Base-by-base conservation (phyloP, 2,888 invertebrate genomes). In the Ceriagrion tenellum region DNA sequence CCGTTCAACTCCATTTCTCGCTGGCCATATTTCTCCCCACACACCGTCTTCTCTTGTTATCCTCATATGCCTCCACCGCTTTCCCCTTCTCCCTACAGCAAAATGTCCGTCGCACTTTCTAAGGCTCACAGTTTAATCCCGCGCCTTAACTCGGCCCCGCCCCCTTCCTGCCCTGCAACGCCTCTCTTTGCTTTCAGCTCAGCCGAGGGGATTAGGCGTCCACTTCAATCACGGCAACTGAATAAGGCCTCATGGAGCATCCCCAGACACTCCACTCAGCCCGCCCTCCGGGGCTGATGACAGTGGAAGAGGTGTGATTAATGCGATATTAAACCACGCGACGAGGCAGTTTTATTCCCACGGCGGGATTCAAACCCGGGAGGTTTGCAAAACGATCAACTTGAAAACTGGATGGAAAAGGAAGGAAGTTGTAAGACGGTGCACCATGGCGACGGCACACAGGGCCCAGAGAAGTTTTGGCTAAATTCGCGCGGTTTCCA, bases 311-410 rank as follows among this genome's bases (percentile, higher is more conserved):
- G 35, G 81, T 35, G 91, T 63, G 91, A 91, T 91, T 91, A 91
- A 91, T 91, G 63, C 91, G 59, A 91, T 91, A 91, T 91, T 91
- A 91, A 81, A 91, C 91, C 91, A 30, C 63, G 23, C 91, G 59
- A 35, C 81, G 35, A 40, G 91, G 40, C 26, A 91, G 63, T 55
- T 30, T 59, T 91, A 91, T 63, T 91, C 59, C 63, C 91, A 35
- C 35, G 23, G 59, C 91, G 59, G 63, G 91, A 69, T 40, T 63
- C 91, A 63, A 91, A 91, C 91, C 63, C 63, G 18, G 59, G 40
- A 63, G 91, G 59, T 91, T 91, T 63, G 59, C 56, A 63, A 35
- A 40, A 23, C 59, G 91, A 91, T 91, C 40, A 35, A 63, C 30
- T 91, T 91, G 20, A 91, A 35, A 69, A 35, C 30, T 35, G 81